Evolutionary conservation across 2,113 vertebrate genomes (phyloP).

Genomic region (Colaptes auratus): DNA sequence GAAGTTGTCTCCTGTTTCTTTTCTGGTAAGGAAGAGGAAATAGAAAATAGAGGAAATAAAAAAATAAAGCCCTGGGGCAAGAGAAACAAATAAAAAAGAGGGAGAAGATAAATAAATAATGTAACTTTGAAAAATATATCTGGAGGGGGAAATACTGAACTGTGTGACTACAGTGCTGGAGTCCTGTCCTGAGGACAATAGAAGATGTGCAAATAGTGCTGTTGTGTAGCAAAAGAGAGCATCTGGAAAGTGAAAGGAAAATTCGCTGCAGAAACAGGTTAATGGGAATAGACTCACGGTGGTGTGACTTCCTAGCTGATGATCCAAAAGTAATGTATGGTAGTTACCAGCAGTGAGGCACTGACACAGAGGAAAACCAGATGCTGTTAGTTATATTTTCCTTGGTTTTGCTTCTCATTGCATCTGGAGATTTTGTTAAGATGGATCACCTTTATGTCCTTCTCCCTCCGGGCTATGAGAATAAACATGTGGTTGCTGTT

Average conservation of each 20-base stretch:
- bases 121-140: neutral
- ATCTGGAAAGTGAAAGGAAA: neutral
- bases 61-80: neutral
- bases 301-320: neutral
- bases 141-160: neutral
- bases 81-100: neutral
- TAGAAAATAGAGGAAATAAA: neutral
- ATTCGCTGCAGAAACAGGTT: neutral
- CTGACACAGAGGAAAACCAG: neutral
- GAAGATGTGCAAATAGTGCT: neutral
- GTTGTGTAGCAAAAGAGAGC: neutral
- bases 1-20: neutral
- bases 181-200: neutral
- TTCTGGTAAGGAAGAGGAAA: neutral
- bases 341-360: neutral
- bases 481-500: neutral
- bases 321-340: neutral
- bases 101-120: neutral
- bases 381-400: neutral
- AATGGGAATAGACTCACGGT: neutral
- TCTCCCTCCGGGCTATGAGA: neutral
- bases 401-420: neutral
- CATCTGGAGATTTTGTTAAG: constrained; percentile 3
- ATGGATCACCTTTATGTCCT: neutral
- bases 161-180: neutral